A percentile compares a stretch with the other conserved stretches of the same genome.
Evolutionary conservation across 2,888 invertebrate genomes (phyloP).

Genomic region (Criorhina ranunculi): DNA sequence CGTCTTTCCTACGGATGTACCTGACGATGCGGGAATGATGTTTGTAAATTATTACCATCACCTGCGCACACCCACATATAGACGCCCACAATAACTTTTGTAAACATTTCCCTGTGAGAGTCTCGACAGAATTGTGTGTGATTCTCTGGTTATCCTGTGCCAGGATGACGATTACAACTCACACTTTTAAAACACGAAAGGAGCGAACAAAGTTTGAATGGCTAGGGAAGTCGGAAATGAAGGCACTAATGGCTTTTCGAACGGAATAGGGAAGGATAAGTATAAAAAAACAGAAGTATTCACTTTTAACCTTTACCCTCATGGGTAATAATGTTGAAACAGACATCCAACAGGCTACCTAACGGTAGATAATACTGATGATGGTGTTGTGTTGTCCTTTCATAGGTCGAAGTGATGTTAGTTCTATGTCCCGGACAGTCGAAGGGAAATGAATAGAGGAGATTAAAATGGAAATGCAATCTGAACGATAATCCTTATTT

Average conservation of each 20-base stretch:
- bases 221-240: conserved; percentile 43
- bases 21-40: neutral
- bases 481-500: neutral
- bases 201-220: neutral
- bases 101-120: neutral
- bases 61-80: conserved; percentile 29
- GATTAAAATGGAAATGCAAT: neutral
- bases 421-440: neutral
- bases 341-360: conserved; percentile 39
- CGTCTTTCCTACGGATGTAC: neutral
- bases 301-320: conserved; percentile 21
- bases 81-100: too few species aligned
- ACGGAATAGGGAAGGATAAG: conserved; percentile 5
- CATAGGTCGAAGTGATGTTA: conserved; percentile 1
- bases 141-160: conserved; percentile 4
- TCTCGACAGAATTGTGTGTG: neutral
- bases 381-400: conserved; percentile 9
- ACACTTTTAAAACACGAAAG: conserved; percentile 12
- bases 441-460: neutral
- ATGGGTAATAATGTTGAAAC: neutral
- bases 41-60: conserved; percentile 39
- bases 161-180: neutral
- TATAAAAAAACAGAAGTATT: neutral
- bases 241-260: conserved; percentile 51
- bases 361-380: neutral